phyloP scores from a whole-genome alignment of 2,113 vertebrate species.

The Excalfactoria chinensis region DNA sequence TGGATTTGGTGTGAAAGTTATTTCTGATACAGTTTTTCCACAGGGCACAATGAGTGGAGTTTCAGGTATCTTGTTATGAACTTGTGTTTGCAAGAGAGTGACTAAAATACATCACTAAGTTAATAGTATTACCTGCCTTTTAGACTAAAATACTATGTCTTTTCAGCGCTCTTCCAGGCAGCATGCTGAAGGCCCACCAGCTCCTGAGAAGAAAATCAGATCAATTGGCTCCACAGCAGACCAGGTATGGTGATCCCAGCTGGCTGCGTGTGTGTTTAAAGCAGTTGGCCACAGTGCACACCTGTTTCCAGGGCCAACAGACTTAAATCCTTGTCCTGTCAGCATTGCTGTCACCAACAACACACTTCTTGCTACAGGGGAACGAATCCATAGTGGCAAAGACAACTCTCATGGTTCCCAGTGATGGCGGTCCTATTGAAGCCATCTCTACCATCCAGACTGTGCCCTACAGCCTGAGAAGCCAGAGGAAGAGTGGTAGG shows the following conservation, averaged over 20 bases:
- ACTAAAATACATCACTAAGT: background rate
- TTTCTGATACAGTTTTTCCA: background rate
- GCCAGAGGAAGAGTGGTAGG: constrained; percentile 87
- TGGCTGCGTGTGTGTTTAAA: background rate
- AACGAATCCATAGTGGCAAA: constrained; percentile 94
- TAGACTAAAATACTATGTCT: background rate
- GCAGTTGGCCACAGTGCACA: rapidly evolving
- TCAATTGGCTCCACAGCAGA: constrained; percentile 84
- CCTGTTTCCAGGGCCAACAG: background rate
- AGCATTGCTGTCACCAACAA: background rate
- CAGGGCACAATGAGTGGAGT: background rate
- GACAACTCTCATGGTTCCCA: constrained; percentile 92
- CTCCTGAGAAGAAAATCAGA: constrained; percentile 87
- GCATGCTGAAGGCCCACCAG: constrained; percentile 87
- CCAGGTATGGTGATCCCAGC: constrained; percentile 74
- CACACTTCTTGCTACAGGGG: constrained; percentile 69
- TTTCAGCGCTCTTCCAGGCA: constrained; percentile 91
- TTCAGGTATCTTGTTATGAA: background rate
- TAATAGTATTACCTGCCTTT: background rate
- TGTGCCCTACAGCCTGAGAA: constrained; percentile 86
- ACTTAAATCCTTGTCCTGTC: rapidly evolving
- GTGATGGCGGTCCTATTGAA: constrained; percentile 91
- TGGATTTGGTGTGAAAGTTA: background rate
- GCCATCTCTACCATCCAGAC: constrained; percentile 93
- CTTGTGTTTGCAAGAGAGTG: background rate